Base-by-base conservation (phyloP, 2,113 vertebrate genomes). In the Peucedramus taeniatus region DNA sequence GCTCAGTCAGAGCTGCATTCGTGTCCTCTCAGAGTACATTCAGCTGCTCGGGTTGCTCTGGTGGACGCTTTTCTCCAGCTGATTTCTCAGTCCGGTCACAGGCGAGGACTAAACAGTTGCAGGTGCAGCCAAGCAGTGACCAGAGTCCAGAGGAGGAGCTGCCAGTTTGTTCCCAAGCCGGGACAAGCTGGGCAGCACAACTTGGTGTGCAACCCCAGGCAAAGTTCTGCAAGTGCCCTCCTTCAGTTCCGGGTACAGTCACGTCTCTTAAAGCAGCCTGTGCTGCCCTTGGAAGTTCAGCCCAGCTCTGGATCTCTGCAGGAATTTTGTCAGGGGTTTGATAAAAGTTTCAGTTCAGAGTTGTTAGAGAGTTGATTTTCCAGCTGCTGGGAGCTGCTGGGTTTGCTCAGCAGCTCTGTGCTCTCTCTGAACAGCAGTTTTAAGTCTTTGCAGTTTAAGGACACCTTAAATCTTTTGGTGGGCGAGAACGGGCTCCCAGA, bases 1-100 rank as follows among this genome's bases (percentile, higher is more conserved):
- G 15, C 13, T 22, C 42, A 3, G 53, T 6, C 69, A 13, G 13
- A 79, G 70, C 47, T 7, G 45, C 11, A 0, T 11, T 54, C 24
- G 0, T 2, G 37, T 65, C 80, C 79, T 50, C 66, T 20, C 28
- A 1, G 6, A 33, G 54, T 3, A 0, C 3, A 0, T 37, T 13
- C 83, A 37, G 77, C 56, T 59, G 60, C 61, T 18, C 5, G 66
- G 22, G 4, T 6, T 4, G 44, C 14, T 50, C 33, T 8, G 27
- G 17, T 23, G 2, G 49, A 8, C 9, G 47, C 68, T 47, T 59
- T 57, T 28, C 30, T 15, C 11, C 11, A 18, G 49, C 77, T 27
- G 59, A 20, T 63, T 74, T 33, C 22, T 2, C 30, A 87, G 74
- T 87, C 89, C 0, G 1, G 11, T 87, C 79, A 57, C 63, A 12